Evolutionary conservation across 2,113 vertebrate species (phyloP).

Genomic region (Larimichthys crocea): DNA sequence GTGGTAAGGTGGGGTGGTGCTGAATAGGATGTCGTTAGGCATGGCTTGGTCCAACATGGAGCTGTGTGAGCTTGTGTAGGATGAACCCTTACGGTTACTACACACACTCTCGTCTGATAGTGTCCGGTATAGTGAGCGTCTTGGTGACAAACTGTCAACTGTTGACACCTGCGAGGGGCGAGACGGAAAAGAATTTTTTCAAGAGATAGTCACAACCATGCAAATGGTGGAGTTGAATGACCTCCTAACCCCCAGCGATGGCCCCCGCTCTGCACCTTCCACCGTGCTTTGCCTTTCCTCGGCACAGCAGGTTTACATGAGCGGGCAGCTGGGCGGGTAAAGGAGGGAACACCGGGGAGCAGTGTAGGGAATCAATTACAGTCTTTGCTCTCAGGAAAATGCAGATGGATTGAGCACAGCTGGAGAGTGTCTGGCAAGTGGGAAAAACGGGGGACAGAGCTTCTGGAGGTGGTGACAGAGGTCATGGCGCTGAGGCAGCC

Average conservation of each 20-base stretch:
- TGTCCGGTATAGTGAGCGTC: conserved; percentile 91
- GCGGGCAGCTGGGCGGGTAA: conserved; percentile 43
- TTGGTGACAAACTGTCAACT: conserved; percentile 87
- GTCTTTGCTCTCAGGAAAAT: conserved; percentile 57
- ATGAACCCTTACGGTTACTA: conserved; percentile 91
- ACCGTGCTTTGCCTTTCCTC: neutral
- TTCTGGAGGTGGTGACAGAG: conserved; percentile 62
- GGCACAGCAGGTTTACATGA: conserved; percentile 33
- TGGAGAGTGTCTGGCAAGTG: conserved; percentile 56
- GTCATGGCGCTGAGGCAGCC: conserved; percentile 40
- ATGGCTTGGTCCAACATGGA: conserved; percentile 93
- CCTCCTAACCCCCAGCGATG: neutral
- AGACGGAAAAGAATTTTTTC: conserved; percentile 21
- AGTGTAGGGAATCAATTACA: conserved; percentile 70
- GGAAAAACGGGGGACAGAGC: conserved; percentile 39
- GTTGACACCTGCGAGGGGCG: conserved; percentile 84
- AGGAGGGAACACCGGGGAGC: conserved; percentile 44
- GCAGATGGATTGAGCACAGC: conserved; percentile 65
- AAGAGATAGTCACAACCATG: conserved; percentile 5
- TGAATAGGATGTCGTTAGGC: conserved; percentile 96
- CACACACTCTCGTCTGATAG: conserved; percentile 96
- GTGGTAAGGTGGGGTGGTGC: conserved; percentile 93
- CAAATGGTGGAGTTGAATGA: neutral
- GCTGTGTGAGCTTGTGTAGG: conserved; percentile 92
- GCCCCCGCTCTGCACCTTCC: neutral